Base-by-base conservation (phyloP, 2,888 invertebrate species). In the Yponomeuta cagnagella region DNA sequence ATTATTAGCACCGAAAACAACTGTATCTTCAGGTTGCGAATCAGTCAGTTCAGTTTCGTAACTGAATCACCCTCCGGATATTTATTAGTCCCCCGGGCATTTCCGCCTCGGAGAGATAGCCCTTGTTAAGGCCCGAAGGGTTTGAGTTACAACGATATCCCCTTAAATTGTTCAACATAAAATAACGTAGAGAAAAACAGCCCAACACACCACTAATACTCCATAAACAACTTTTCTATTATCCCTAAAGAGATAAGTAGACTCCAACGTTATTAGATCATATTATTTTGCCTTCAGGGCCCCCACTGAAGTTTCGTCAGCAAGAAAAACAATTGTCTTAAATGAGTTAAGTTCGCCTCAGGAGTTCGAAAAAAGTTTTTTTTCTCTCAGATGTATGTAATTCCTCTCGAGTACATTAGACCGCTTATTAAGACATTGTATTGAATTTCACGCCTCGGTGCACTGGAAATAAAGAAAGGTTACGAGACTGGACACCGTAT, bases 51-150 rank as follows among this genome's bases (percentile, higher is more conserved):
- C 65, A 33, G 65, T 65, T 65, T 30, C 65, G 65, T 65, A 65
- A 65, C 65, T 31, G 65, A 65, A 65, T 65, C 65, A 33, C 65
- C 31, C 31, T 12, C 33, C 65, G 65, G 65, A 65, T 65, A 65
- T 65, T 65, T 65, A 65, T 65, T 30, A 65, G 10, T 30, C 65
- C 33, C 65, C 65, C 65, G 65, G 33, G 65, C 65, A 58, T 58
- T 33, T 31, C 65, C 65, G 30, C 33, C 31, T 52, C 31, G 31
- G 31, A 65, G 31, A 65, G 65, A 30, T 65, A 65, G 31, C 65
- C 31, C 65, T 64, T 65, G 65, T 65, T 33, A 65, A 65, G 65
- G 65, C 65, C 65, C 52, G 65, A 65, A 65, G 65, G 65, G 65
- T 33, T 65, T 65, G 65, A 65, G 65, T 65, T 65, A 65, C 65